Evolutionary conservation across 2,113 vertebrate genomes (phyloP).

Genomic region (Chlorodrepanis virens): DNA sequence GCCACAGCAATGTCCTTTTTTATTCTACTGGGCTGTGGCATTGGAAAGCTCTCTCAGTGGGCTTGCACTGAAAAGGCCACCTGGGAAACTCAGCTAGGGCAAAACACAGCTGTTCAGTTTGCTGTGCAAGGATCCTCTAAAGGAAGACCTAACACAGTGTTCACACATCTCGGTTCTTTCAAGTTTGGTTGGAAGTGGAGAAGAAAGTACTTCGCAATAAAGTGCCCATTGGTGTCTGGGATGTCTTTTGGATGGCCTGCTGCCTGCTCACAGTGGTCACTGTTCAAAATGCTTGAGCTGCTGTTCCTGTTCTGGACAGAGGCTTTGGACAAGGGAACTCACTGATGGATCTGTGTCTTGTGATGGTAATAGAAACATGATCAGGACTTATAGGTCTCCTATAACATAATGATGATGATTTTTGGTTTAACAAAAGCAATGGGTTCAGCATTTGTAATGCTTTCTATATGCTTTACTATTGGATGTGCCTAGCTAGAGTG

Average conservation of each 20-base stretch:
- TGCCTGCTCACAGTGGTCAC: background rate
- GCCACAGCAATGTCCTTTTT: background rate
- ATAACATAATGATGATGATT: background rate
- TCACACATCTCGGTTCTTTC: background rate
- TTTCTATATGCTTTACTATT: background rate
- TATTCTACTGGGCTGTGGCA: background rate
- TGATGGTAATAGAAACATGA: background rate
- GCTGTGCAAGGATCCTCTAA: background rate
- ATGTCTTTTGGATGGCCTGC: background rate
- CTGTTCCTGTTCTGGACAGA: background rate
- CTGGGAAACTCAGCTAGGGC: background rate
- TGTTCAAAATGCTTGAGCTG: background rate
- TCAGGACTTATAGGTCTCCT: background rate
- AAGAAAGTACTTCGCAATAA: background rate
- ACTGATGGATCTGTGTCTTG: background rate
- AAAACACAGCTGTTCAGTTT: background rate
- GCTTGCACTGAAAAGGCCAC: background rate
- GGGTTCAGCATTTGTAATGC: background rate
- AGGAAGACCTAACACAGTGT: rapidly evolving
- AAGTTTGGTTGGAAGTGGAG: background rate
- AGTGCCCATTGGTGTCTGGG: background rate
- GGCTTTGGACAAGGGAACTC: background rate
- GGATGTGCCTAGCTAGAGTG: background rate
- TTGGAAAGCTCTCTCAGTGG: background rate
- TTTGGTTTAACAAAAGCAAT: background rate